A percentile compares a stretch with the other conserved stretches of the same genome.
phyloP scores from a whole-genome alignment of 2,113 vertebrate genomes.

The Cryptotis parvus region DNA sequence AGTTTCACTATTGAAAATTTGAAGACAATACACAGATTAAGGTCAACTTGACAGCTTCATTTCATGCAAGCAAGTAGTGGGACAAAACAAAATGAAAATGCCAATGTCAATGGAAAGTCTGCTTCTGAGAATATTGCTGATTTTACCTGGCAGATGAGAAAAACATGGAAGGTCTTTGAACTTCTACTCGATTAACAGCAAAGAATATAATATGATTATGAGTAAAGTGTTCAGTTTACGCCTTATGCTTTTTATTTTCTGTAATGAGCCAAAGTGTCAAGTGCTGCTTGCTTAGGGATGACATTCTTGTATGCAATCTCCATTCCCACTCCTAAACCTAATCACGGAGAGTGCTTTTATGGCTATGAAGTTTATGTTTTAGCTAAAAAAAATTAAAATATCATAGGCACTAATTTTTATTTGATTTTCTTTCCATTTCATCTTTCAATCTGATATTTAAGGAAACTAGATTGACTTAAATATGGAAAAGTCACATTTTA shows the following conservation, averaged over 20 bases:
- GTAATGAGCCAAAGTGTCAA: slow-evolving; percentile 9
- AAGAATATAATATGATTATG: neutral
- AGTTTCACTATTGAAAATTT: neutral
- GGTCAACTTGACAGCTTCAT: neutral
- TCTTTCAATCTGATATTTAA: slow-evolving; percentile 26
- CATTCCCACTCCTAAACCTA: neutral
- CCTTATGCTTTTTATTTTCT: neutral
- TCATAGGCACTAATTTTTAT: neutral
- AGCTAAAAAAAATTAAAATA: neutral
- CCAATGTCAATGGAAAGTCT: too few relatives aligned
- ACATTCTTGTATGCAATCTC: neutral
- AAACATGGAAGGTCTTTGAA: neutral
- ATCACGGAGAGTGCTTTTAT: slow-evolving; percentile 23
- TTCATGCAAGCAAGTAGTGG: neutral
- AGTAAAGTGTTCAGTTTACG: neutral
- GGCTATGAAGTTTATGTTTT: neutral
- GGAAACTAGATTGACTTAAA: neutral
- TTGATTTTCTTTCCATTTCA: neutral
- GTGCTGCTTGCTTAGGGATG: neutral
- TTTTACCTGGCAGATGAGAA: neutral
- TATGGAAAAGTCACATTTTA: neutral
- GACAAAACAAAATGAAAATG: neutral
- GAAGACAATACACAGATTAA: neutral
- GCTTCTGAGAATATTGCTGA: too few relatives aligned
- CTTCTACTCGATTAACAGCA: neutral